phyloP scores from a whole-genome alignment of 64 coral and sea anemone species.

The Porites lutea region DNA sequence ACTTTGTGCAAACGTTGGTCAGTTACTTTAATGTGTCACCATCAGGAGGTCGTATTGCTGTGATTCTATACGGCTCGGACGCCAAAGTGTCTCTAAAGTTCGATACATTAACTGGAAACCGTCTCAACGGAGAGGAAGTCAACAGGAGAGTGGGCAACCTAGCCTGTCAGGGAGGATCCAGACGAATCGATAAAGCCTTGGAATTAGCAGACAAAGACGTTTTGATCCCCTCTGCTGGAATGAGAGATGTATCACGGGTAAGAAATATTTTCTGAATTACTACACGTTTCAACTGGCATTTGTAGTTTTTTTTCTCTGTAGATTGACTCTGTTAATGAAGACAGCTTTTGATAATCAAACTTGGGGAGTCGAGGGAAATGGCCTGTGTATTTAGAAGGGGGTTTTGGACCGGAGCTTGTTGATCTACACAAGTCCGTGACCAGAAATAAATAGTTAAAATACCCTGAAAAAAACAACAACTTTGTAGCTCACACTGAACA shows the following conservation, averaged over 20 bases:
- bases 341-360: too few relatives aligned
- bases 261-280: too few relatives aligned
- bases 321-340: too few relatives aligned
- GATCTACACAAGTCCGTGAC: too few relatives aligned
- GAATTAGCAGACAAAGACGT: slow-evolving; percentile 17
- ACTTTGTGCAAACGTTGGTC: slow-evolving; percentile 33
- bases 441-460: too few relatives aligned
- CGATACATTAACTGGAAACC: slow-evolving; percentile 18
- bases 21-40: slow-evolving; percentile 15
- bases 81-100: slow-evolving; percentile 26
- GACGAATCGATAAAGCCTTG: slow-evolving; percentile 49
- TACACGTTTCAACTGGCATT: too few relatives aligned
- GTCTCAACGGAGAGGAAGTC: not conserved
- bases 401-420: too few relatives aligned
- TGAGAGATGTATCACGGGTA: slow-evolving; percentile 58
- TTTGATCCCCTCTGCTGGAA: slow-evolving; percentile 2
- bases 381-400: too few relatives aligned
- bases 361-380: too few relatives aligned
- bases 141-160: not conserved
- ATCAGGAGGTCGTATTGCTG: not conserved
- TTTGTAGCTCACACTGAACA: too few relatives aligned
- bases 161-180: slow-evolving; percentile 41
- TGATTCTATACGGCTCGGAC: slow-evolving; percentile 19
- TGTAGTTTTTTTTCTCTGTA: too few relatives aligned
- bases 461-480: too few relatives aligned